Conservation (phyloP, 2,888 invertebrate species). For the Drosophila antonietae region DNA sequence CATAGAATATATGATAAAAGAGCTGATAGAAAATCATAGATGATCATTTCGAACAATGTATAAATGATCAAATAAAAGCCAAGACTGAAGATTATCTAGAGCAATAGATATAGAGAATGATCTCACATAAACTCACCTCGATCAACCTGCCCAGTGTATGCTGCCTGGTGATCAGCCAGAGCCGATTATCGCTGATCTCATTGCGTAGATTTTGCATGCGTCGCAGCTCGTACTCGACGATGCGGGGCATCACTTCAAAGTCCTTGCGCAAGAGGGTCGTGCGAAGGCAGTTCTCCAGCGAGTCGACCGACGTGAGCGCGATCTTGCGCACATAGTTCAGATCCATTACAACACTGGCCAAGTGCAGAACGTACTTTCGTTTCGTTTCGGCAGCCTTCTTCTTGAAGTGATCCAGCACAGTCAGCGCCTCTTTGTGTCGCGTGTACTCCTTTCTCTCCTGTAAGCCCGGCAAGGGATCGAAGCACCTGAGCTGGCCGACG, state of each 20-base stretch:
- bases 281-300: constrained; percentile 26
- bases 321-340: neutral
- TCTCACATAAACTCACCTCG: constrained; percentile 32
- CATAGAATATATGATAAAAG: no score
- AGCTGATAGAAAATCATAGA: neutral
- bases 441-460: neutral
- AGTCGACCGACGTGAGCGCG: neutral
- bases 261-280: constrained; percentile 37
- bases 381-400: constrained; percentile 15
- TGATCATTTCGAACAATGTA: neutral
- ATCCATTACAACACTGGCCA: constrained; percentile 35
- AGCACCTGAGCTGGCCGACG: constrained; percentile 21
- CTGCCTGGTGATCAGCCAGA: constrained; percentile 36
- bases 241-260: constrained; percentile 20
- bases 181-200: constrained; percentile 48
- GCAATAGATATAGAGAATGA: neutral
- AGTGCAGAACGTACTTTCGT: neutral
- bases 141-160: constrained; percentile 44
- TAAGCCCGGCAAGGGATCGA: neutral
- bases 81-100: neutral
- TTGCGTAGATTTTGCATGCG: constrained; percentile 45
- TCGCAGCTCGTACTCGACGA: constrained; percentile 37
- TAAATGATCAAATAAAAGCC: neutral
- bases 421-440: constrained; percentile 26
- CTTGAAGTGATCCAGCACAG: constrained; percentile 26